Conservation (phyloP, 2,797 vertebrate genomes). For the Gallinago stenura region DNA sequence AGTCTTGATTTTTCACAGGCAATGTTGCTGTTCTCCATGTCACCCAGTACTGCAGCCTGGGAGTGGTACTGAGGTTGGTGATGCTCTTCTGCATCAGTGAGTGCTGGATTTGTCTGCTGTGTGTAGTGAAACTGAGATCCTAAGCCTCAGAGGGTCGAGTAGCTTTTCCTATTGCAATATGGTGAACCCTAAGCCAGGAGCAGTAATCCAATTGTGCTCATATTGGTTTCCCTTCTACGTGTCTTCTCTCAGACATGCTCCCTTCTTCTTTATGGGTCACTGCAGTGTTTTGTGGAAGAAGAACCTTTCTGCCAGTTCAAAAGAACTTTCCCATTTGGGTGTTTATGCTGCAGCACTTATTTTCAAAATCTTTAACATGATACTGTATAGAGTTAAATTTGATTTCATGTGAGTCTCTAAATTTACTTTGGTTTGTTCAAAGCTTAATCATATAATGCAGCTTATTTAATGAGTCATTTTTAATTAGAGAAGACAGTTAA, state of each 20-base stretch:
- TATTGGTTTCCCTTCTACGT: accelerated
- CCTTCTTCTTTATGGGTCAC: not conserved
- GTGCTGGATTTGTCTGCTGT: not conserved
- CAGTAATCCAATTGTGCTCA: not conserved
- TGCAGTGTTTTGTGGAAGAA: not conserved
- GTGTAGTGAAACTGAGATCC: not conserved
- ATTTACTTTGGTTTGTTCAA: constrained; percentile 7
- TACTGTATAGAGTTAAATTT: not conserved
- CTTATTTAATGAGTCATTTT: constrained; percentile 49
- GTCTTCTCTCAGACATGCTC: not conserved
- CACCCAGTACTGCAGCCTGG: not conserved
- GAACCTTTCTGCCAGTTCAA: not conserved
- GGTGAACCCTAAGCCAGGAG: not conserved
- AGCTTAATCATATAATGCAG: constrained; percentile 15
- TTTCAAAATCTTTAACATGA: not conserved
- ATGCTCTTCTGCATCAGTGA: not conserved
- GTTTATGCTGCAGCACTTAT: not conserved
- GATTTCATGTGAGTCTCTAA: not conserved
- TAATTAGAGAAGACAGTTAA: constrained; percentile 55
- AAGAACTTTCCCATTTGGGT: not conserved
- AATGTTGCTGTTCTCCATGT: not conserved
- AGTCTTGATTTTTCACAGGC: not conserved
- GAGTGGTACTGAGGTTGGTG: not conserved
- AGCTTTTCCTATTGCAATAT: not conserved
- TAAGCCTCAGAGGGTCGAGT: not conserved